Evolutionary conservation across 2,888 invertebrate genomes (phyloP).

Genomic region (Apeira syringaria): DNA sequence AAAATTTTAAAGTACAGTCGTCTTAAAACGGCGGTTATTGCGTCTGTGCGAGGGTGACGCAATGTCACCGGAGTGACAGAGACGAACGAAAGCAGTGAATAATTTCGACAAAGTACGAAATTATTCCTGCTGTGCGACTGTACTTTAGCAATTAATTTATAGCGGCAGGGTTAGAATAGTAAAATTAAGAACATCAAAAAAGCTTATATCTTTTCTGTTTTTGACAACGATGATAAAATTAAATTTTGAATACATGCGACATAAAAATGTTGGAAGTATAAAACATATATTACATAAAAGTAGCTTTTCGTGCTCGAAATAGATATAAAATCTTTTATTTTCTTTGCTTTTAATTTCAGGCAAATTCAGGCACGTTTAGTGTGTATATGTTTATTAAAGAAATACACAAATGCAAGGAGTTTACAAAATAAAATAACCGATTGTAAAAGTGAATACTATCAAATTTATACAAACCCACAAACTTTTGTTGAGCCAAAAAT

Average conservation of each 20-base stretch:
- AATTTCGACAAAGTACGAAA: too few relatives aligned
- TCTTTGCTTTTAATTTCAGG: slow-evolving; percentile 6
- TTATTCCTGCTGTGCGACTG: too few relatives aligned
- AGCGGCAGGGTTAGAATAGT: neutral
- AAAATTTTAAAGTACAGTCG: too few relatives aligned
- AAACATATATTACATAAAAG: too few relatives aligned
- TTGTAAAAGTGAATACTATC: too few relatives aligned
- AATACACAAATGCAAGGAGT: slow-evolving; percentile 12
- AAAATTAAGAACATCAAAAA: slow-evolving; percentile 4
- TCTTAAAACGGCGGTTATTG: too few relatives aligned
- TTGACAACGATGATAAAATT: slow-evolving; percentile 3
- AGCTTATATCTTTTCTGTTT: neutral
- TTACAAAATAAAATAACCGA: neutral
- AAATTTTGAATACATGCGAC: slow-evolving; percentile 15
- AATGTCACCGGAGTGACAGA: too few relatives aligned
- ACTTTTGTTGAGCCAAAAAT: too few relatives aligned
- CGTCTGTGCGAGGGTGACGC: too few relatives aligned
- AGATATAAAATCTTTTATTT: neutral
- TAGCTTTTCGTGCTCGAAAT: slow-evolving; percentile 5
- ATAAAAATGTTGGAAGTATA: neutral
- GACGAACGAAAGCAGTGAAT: too few relatives aligned
- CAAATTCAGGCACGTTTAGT: slow-evolving; percentile 17
- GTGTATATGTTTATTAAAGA: slow-evolving; percentile 3
- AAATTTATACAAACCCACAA: too few relatives aligned
- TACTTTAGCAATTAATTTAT: neutral